Evolutionary conservation across 1,140 invertebrate genomes (phyloP).

Genomic region (Euborellia annulipes): DNA sequence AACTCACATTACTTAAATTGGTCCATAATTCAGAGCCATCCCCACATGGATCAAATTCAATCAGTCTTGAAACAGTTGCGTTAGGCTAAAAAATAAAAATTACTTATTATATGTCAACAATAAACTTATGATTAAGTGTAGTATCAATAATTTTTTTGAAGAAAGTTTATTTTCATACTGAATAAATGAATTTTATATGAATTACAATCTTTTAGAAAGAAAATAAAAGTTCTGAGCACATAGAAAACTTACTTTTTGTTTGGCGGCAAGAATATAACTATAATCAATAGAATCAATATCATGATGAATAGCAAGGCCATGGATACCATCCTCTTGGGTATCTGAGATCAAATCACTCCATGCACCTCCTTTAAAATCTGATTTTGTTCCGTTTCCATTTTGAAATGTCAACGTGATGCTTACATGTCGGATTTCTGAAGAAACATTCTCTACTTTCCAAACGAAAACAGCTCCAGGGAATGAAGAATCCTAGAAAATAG

Average conservation of each 20-base stretch:
- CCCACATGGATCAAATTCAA: neutral
- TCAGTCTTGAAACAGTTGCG: neutral
- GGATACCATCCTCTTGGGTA: too few species aligned
- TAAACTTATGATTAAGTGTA: conserved; percentile 6
- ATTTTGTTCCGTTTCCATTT: too few species aligned
- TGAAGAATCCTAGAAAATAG: too few species aligned
- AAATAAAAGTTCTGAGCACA: conserved; percentile 2
- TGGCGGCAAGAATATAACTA: conserved; percentile 30
- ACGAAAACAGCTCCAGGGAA: too few species aligned
- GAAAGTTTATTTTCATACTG: conserved; percentile 7
- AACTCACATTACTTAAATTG: conserved; percentile 1
- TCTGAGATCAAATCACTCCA: too few species aligned
- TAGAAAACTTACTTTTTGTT: conserved; percentile 1
- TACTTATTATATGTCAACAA: neutral
- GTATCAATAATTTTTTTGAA: conserved; percentile 5
- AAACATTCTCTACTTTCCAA: too few species aligned
- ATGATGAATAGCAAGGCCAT: conserved; percentile 60
- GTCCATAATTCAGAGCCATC: conserved; percentile 2
- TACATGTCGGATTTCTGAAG: too few species aligned
- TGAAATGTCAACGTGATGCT: too few species aligned
- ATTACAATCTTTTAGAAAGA: neutral
- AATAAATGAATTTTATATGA: conserved; percentile 11
- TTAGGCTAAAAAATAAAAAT: conserved; percentile 4
- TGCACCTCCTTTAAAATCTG: too few species aligned
- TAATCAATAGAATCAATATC: conserved; percentile 47